A percentile compares a stretch with the other conserved stretches of the same genome.
These are phyloP conservation scores for Drepana falcataria DNA, from an alignment of 2,888 invertebrate species.

Conservation along the genomic window DNA sequence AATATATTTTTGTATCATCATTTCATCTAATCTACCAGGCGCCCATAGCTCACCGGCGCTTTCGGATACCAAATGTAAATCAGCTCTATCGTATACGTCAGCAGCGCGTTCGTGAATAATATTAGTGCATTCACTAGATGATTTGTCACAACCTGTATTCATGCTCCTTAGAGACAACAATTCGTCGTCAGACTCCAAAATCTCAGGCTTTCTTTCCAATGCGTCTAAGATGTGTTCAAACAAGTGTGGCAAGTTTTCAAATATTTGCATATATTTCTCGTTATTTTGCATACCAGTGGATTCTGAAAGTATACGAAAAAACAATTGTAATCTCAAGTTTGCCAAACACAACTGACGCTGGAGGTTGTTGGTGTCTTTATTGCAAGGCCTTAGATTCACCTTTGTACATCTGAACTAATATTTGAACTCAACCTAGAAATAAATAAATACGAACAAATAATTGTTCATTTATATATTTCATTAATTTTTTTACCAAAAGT, in stretches of 20 bases:
- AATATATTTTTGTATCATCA: background rate
- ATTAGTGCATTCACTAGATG: background rate
- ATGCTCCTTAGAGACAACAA: conserved; percentile 25
- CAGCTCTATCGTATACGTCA: background rate
- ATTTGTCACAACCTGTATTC: conserved; percentile 4
- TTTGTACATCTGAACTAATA: too few relatives aligned
- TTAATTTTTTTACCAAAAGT: too few relatives aligned
- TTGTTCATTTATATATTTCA: too few relatives aligned
- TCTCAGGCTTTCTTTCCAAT: conserved; percentile 42
- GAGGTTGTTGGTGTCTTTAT: too few relatives aligned
- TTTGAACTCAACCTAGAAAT: too few relatives aligned
- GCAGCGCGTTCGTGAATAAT: conserved; percentile 13
- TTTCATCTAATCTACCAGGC: background rate
- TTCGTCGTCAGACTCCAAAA: conserved; percentile 41
- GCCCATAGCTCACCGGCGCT: background rate
- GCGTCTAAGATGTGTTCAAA: conserved; percentile 38
- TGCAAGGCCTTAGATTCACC: too few relatives aligned
- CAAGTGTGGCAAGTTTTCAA: conserved; percentile 30
- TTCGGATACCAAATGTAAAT: too few relatives aligned
- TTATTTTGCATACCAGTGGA: conserved; percentile 13
- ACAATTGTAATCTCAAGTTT: background rate
- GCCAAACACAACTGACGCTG: too few relatives aligned
- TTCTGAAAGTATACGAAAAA: conserved; percentile 18
- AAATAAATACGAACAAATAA: too few relatives aligned
- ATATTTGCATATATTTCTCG: conserved; percentile 38